Evolutionary conservation across 2,888 invertebrate genomes (phyloP).

Genomic region (Arrhopalites spinosus): DNA sequence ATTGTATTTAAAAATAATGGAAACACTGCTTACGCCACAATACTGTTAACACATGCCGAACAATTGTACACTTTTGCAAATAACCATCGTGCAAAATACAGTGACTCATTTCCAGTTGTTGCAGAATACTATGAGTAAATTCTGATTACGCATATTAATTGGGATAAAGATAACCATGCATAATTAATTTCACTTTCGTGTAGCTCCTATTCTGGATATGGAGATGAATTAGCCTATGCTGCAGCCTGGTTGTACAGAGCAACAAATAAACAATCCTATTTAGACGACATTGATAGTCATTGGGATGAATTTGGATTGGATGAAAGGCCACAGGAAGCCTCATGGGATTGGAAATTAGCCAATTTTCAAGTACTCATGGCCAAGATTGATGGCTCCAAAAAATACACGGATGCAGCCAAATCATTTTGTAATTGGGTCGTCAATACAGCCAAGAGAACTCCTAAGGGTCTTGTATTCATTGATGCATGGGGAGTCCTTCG

Average conservation of each 20-base stretch:
- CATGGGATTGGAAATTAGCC: conserved; percentile 56
- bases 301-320: conserved; percentile 61
- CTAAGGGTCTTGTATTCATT: conserved; percentile 55
- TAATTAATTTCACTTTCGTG: neutral
- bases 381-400: conserved; percentile 44
- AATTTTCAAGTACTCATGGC: conserved; percentile 55
- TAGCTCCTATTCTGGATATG: conserved; percentile 56
- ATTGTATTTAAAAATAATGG: conserved; percentile 62
- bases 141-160: neutral
- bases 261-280: conserved; percentile 61
- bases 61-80: conserved; percentile 64
- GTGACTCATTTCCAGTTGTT: conserved; percentile 63
- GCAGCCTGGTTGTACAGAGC: conserved; percentile 65
- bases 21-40: conserved; percentile 59
- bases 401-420: conserved; percentile 57
- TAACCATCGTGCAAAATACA: conserved; percentile 62
- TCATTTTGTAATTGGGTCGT: conserved; percentile 54
- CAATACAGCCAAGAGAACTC: conserved; percentile 50
- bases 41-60: conserved; percentile 62
- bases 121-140: conserved; percentile 32
- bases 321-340: conserved; percentile 44
- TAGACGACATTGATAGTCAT: conserved; percentile 63
- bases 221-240: conserved; percentile 66
- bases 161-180: neutral
- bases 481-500: conserved; percentile 54